Evolutionary conservation across 2,113 vertebrate species (phyloP), one percentile per base, ranked within the genome.

Genomic region (Apaloderma vittatum): DNA sequence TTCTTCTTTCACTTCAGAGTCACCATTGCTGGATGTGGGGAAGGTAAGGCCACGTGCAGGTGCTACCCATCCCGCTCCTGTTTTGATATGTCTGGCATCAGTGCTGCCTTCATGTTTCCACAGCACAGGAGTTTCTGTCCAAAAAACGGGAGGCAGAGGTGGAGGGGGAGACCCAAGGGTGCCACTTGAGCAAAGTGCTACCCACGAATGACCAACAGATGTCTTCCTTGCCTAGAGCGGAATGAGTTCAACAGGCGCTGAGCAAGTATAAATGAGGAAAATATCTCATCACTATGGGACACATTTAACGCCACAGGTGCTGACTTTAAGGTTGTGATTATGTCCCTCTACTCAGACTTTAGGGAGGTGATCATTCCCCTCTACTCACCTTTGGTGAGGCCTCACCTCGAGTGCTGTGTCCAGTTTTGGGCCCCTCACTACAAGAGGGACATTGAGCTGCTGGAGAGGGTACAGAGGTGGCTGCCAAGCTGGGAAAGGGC

Each of bases 161-260:
- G 22, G 9, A 17, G 4, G 2, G 2, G 16, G 12, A 2, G 12
- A 40, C 4, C 13, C 1, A n/a, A n/a, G 2, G 15, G 15, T 72
- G 26, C 36, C 29, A 18, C 59, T 32, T 61, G 40, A 57, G 3
- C 2, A 1, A 83, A 54, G 19, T 40, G 34, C 20, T 62, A 43
- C 49, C 36, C 43, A 18, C 43, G 37, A 80, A 52, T 46, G 65
- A 76, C 70, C 63, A 71, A 55, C 6, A 46, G 79, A 59, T 46
- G 24, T 63, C 21, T 74, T 19, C 43, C 14, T 82, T 1, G 2
- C 32, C 51, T 54, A 57, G 58, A 61, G 11, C n/a, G 29, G 30
- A 40, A 48, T 36, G 12, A 73, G n/a, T 77, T 80, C 34, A 77
- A 4, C 8, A 46, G 55, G 57, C 20, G 2, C 59, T 80, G 24